Evolutionary conservation across 1,140 invertebrate genomes (phyloP), one percentile per base, ranked within the genome.

Genomic region (Periplaneta americana): DNA sequence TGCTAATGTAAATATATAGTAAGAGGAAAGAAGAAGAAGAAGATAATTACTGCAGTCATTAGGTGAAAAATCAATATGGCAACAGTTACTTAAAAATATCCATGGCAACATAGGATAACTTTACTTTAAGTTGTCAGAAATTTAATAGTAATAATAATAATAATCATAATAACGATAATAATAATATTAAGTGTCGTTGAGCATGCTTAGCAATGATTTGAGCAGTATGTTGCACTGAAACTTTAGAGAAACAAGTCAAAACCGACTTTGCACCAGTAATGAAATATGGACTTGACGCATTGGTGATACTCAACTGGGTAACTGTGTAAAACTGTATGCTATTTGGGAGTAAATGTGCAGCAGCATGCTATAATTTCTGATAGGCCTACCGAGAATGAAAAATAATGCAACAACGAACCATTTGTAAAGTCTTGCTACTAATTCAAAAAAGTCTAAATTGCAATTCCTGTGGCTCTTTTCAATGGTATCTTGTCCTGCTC

Each of bases 401-500:
- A n/a, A n/a, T 66, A 66, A 66, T n/a, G 28, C 22, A 48, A 48
- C 48, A 66, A n/a, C 28, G 48, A 66, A 66, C 22, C 48, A 66
- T 66, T 66, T n/a, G 13, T 66, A n/a, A 22, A 66, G n/a, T 66
- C 48, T 28, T 28, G n/a, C 8, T 66, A 66, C 48, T 66, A 77
- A 33, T 77, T 37, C 31, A 48, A 78, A 78, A 39, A 37, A 39
- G n/a, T 78, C 77, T 34, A 78, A 78, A 78, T 78, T 37, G 77
- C 77, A 78, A 78, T 78, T 78, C 77, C 77, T 36, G 75, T 36
- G 77, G 77, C 77, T 78, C 35, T n/a, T 78, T 78, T 78, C 77
- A 78, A 37, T 37, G 39, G 18, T 31, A 78, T 8, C 48, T 28
- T 66, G n/a, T 66, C 48, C 22, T 66, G 48, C 48, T 66, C 48